phyloP scores from a whole-genome alignment of 2,113 vertebrate species.

The Marmota monax region DNA sequence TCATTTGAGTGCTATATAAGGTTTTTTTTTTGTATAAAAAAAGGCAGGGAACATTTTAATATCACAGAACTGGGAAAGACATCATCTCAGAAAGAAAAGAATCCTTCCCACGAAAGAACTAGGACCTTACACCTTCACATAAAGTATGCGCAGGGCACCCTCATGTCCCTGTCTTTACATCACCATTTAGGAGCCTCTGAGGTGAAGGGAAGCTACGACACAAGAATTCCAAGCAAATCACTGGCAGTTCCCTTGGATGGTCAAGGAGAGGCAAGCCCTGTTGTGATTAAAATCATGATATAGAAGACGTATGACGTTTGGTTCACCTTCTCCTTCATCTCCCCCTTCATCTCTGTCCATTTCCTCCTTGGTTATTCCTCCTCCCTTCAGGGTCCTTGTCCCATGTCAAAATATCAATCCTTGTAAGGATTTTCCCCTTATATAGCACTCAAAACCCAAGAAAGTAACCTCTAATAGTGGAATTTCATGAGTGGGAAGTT shows the following conservation, averaged over 20 bases:
- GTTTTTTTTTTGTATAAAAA: neutral
- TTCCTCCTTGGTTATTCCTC: neutral
- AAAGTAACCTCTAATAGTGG: neutral
- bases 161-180: neutral
- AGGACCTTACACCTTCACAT: neutral
- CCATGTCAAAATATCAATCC: neutral
- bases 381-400: neutral
- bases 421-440: neutral
- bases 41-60: neutral
- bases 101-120: neutral
- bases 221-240: neutral
- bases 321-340: neutral
- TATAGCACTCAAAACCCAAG: neutral
- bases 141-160: neutral
- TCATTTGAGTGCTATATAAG: neutral
- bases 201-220: neutral
- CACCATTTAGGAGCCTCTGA: neutral
- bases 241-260: neutral
- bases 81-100: conserved; percentile 12
- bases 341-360: neutral
- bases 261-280: neutral
- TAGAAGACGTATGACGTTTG: neutral
- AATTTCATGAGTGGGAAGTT: neutral
- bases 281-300: neutral
- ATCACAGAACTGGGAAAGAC: neutral